phyloP scores from a whole-genome alignment of 2,888 invertebrate genomes.

The Xestia ashworthii region DNA sequence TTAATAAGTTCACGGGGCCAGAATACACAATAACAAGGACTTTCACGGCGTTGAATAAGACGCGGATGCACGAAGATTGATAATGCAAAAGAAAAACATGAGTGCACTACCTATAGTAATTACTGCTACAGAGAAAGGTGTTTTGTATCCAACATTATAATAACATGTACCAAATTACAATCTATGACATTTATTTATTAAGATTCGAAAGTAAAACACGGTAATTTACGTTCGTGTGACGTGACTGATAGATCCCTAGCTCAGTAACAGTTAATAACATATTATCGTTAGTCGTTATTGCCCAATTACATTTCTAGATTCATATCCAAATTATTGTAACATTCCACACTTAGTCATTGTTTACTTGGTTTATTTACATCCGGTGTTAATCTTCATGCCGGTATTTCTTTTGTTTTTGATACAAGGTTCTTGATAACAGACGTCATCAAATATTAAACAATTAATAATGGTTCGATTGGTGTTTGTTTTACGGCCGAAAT shows the following conservation, averaged over 20 bases:
- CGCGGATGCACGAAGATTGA: constrained; percentile 80
- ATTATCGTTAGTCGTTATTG: constrained; percentile 71
- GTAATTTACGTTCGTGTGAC: constrained; percentile 78
- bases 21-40: constrained; percentile 78
- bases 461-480: constrained; percentile 12
- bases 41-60: constrained; percentile 81
- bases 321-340: constrained; percentile 39
- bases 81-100: constrained; percentile 81
- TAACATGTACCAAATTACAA: constrained; percentile 82
- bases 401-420: constrained; percentile 23
- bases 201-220: constrained; percentile 82
- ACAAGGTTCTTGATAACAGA: constrained; percentile 18
- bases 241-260: constrained; percentile 79
- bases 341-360: constrained; percentile 37
- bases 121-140: constrained; percentile 83
- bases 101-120: constrained; percentile 82
- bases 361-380: constrained; percentile 39
- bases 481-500: no score
- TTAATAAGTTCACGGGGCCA: constrained; percentile 76
- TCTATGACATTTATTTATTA: constrained; percentile 85
- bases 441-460: constrained; percentile 18
- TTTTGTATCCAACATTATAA: constrained; percentile 81
- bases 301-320: constrained; percentile 45
- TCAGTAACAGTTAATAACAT: constrained; percentile 71
- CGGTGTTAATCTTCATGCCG: constrained; percentile 34